Percentiles rank a stretch among this genome's conserved stretches.
Evolutionary conservation across 2,888 invertebrate species (phyloP).

Genomic region (Leucoma salicis): DNA sequence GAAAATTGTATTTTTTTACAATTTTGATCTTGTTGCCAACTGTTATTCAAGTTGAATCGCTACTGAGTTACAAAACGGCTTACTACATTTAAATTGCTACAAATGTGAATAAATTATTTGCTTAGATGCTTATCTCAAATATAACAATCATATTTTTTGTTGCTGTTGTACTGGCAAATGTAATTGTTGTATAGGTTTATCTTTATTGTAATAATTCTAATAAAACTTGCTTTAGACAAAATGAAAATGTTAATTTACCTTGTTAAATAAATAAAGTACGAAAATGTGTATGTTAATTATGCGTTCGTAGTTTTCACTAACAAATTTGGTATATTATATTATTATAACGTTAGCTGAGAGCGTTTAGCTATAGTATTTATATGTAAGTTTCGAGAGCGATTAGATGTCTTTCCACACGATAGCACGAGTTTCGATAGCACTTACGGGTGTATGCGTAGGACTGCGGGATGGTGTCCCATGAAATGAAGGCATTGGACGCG

Average conservation of each 20-base stretch:
- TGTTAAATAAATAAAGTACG: too few species aligned
- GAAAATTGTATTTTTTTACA: conserved; percentile 16
- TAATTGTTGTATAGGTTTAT: too few species aligned
- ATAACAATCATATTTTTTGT: too few species aligned
- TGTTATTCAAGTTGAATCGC: conserved; percentile 45
- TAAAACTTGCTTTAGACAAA: too few species aligned
- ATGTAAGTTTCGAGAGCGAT: conserved; percentile 33
- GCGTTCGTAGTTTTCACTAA: too few species aligned
- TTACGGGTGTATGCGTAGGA: conserved; percentile 49
- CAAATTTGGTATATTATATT: background rate
- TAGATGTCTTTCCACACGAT: conserved; percentile 40
- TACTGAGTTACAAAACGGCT: conserved; percentile 48
- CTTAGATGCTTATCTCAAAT: background rate
- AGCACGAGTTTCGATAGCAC: conserved; percentile 48
- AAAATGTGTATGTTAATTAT: too few species aligned
- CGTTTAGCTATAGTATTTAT: conserved; percentile 22
- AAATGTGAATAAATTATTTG: background rate
- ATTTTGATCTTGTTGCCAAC: conserved; percentile 26
- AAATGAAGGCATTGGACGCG: conserved; percentile 59
- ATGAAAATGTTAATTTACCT: too few species aligned
- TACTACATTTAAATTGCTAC: conserved; percentile 12
- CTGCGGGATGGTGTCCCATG: conserved; percentile 50
- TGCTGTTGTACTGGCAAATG: too few species aligned
- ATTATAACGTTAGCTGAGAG: conserved; percentile 8
- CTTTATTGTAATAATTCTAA: too few species aligned